Evolutionary conservation across 2,113 vertebrate genomes (phyloP), one percentile per base, ranked within the genome.

Genomic region (Lichenostomus cassidix): DNA sequence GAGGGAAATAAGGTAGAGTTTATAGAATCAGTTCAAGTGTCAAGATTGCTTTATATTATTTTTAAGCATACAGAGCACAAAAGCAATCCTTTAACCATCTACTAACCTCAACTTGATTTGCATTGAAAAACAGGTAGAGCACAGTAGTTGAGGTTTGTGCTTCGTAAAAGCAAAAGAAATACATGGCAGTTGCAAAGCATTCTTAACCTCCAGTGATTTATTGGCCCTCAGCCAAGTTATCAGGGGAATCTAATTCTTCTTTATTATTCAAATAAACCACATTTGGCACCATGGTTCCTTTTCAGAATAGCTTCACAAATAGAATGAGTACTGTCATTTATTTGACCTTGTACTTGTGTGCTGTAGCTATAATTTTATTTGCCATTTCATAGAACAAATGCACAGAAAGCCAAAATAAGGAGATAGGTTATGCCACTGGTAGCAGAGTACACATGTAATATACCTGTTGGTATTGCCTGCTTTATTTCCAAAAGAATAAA

Each of bases 211-310:
- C 98, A 98, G 98, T 98, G 97, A 98, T 98, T 98, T 98, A 98
- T 97, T 98, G 98, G 98, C 97, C 96, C 98, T 98, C 97, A 92
- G 98, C 98, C 98, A 98, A 98, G 98, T 98, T 98, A 98, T 98
- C 97, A 98, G 97, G 97, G 97, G 98, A 98, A 97, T 97, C 98
- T 97, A 97, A 98, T 98, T 98, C 98, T 98, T 98, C 98, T 98
- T 98, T 98, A 98, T 98, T 98, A 98, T 98, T 98, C 98, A 98
- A 98, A 98, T 98, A 98, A 98, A 98, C 98, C 98, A 98, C 98
- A 98, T 99, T 99, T 99, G 98, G 98, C 98, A 99, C 98, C 98
- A 97, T 96, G 97, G 97, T 98, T 98, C 98, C 97, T 97, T 97
- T 98, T 98, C 96, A 97, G 96, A 98, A 98, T 98, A 97, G 98